Conservation (phyloP, 2,888 invertebrate species). For the Sarcophaga subvicina region DNA sequence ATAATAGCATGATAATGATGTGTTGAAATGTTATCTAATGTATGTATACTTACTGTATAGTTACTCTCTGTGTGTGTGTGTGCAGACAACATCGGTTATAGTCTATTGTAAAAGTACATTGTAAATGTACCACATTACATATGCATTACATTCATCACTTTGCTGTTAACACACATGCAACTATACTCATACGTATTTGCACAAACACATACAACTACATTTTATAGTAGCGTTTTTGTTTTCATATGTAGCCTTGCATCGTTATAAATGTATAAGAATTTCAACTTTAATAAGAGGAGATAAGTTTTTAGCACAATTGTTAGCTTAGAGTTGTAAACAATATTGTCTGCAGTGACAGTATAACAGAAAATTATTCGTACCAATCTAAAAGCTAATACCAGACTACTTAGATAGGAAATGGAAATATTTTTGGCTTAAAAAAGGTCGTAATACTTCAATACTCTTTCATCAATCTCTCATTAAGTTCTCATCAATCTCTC, state of each 20-base stretch:
- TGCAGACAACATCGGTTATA: conserved; percentile 9
- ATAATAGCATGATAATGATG: conserved; percentile 61
- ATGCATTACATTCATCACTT: conserved; percentile 65
- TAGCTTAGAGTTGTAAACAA: neutral
- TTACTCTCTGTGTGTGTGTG: neutral
- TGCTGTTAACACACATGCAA: neutral
- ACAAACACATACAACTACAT: neutral
- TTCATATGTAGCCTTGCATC: conserved; percentile 9
- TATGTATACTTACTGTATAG: neutral
- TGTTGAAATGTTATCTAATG: conserved; percentile 64
- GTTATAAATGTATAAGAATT: conserved; percentile 36
- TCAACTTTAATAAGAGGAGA: conserved; percentile 49
- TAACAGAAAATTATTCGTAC: neutral
- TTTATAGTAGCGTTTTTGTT: no score
- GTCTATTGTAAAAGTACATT: conserved; percentile 37
- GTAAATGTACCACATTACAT: conserved; percentile 60
- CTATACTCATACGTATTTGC: neutral
- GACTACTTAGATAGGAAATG: no score
- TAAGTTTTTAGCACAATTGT: conserved; percentile 41
- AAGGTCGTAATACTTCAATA: no score
- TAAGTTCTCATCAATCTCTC: no score
- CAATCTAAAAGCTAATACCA: no score
- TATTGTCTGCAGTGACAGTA: neutral
- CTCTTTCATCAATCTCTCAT: no score
- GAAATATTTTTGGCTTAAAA: no score